A percentile compares a stretch with the other conserved stretches of the same genome.
Conservation (phyloP, 2,797 vertebrate species). For the Arnoldichthys spilopterus region DNA sequence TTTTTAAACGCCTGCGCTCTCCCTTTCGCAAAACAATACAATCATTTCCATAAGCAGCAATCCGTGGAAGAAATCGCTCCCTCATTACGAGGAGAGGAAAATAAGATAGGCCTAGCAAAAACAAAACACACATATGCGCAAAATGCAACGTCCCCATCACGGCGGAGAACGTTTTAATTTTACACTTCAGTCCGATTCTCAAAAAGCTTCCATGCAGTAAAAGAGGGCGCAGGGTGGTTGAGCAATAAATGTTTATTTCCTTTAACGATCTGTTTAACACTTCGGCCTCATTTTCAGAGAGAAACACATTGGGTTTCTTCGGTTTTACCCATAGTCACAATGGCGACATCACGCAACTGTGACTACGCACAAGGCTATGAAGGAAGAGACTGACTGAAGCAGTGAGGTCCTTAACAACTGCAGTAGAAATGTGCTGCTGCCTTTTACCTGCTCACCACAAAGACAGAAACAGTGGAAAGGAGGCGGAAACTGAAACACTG, state of each 20-base stretch:
- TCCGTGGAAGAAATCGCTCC: slow-evolving; percentile 41
- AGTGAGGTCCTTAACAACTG: too few species aligned
- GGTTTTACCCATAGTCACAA: too few species aligned
- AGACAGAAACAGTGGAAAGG: too few species aligned
- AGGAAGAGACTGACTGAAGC: too few species aligned
- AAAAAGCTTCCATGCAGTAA: slow-evolving; percentile 4
- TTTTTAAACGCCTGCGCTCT: slow-evolving; percentile 34
- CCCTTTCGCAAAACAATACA: slow-evolving; percentile 44
- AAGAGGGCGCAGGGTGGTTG: not conserved
- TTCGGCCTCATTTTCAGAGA: too few species aligned
- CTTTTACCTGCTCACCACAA: too few species aligned
- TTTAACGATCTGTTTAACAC: not conserved
- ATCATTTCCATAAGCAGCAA: slow-evolving; percentile 52
- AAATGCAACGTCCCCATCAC: slow-evolving; percentile 26
- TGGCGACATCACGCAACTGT: too few species aligned
- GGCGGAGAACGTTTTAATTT: slow-evolving; percentile 48
- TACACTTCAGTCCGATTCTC: slow-evolving; percentile 30
- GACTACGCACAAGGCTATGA: too few species aligned
- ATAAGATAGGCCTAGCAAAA: slow-evolving; percentile 22
- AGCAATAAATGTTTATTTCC: not conserved
- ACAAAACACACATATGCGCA: slow-evolving; percentile 11
- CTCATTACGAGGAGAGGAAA: slow-evolving; percentile 38
- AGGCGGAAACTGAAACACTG: too few species aligned
- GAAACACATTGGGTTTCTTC: too few species aligned
- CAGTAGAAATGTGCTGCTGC: too few species aligned